These are phyloP conservation scores for Sylvicapra grimmia DNA, from an alignment of 2,113 vertebrate species.

Conservation along the genomic window DNA sequence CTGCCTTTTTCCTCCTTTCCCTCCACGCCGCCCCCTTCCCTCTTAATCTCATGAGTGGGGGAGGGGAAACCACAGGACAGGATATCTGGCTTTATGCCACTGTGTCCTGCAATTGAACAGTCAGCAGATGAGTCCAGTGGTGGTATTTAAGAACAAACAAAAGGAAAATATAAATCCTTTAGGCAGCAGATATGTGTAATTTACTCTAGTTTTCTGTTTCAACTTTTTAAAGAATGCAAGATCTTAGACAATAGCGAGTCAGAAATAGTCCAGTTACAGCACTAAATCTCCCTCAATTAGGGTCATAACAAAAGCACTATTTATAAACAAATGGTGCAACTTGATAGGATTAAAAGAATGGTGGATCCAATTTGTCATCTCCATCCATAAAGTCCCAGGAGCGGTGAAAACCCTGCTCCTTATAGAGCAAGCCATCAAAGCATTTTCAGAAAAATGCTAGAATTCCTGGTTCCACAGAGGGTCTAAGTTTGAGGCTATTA, in stretches of 20 bases:
- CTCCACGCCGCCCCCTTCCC: not conserved
- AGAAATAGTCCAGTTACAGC: not conserved
- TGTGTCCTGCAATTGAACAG: conserved; percentile 31
- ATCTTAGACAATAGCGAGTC: conserved; percentile 52
- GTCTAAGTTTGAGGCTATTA: not conserved
- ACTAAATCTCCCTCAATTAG: conserved; percentile 43
- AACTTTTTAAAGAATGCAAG: conserved; percentile 53
- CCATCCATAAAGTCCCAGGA: not conserved
- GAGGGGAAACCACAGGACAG: not conserved
- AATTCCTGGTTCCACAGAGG: not conserved
- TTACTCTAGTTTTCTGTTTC: conserved; percentile 64
- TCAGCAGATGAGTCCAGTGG: conserved; percentile 50
- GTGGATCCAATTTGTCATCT: conserved; percentile 33
- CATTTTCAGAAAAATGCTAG: not conserved
- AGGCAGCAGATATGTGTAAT: conserved; percentile 57
- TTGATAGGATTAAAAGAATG: conserved; percentile 33
- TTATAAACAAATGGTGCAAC: conserved; percentile 49
- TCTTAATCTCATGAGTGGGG: not conserved
- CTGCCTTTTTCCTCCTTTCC: not conserved
- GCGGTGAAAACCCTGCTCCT: not conserved
- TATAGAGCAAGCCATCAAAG: not conserved
- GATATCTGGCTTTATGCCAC: conserved; percentile 40
- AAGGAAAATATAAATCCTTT: conserved; percentile 59
- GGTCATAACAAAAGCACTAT: conserved; percentile 44
- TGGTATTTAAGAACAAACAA: conserved; percentile 57